Conservation (phyloP, 2,888 invertebrate species). For the Nipponacmea schrenckii region DNA sequence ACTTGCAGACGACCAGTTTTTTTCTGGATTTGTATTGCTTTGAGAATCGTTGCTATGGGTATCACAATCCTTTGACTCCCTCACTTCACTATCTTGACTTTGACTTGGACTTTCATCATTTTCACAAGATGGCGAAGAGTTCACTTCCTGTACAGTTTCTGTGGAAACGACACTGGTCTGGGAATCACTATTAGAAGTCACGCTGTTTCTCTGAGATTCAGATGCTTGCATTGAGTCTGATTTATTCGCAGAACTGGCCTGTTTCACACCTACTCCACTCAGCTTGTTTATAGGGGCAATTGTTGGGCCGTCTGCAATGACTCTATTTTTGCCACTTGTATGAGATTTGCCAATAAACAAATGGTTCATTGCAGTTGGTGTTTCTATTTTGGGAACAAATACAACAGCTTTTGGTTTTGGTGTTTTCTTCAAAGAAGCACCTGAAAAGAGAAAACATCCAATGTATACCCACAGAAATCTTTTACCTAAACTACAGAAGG, state of each 20-base stretch:
- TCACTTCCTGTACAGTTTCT: not conserved
- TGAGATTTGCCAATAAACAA: conserved; percentile 57
- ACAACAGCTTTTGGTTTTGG: conserved; percentile 32
- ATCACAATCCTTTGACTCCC: too few relatives aligned
- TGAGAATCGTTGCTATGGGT: not conserved
- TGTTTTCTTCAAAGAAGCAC: conserved; percentile 54
- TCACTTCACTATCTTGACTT: not conserved
- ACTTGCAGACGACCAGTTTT: not conserved
- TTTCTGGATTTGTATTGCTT: not conserved
- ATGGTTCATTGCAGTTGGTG: conserved; percentile 64
- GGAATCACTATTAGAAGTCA: not conserved
- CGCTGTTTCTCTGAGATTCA: conserved; percentile 16
- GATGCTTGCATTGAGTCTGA: conserved; percentile 27
- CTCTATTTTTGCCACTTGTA: conserved; percentile 46
- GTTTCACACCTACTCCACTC: conserved; percentile 20
- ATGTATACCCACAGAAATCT: not conserved
- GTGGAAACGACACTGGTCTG: not conserved
- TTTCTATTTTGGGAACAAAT: conserved; percentile 56
- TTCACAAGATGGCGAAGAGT: not conserved
- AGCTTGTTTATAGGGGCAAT: conserved; percentile 49
- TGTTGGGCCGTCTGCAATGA: conserved; percentile 56
- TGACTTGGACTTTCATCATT: not conserved
- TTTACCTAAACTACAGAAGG: not conserved
- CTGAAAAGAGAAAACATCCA: conserved; percentile 37
- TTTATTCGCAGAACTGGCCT: conserved; percentile 30